Evolutionary conservation across 1,140 invertebrate species (phyloP).

Genomic region (Zaprionus tsacasi): DNA sequence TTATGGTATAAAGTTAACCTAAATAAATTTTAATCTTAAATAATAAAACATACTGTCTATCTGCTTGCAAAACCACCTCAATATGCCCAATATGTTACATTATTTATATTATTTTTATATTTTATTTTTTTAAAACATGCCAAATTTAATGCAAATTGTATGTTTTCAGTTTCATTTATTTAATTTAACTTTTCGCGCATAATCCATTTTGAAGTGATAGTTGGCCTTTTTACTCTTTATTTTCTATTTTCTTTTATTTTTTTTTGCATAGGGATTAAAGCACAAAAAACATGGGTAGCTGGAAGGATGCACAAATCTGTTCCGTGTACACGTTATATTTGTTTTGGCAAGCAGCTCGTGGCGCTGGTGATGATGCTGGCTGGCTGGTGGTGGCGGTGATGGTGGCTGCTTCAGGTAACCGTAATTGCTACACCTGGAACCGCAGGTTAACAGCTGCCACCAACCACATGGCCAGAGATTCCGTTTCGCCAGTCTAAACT

Average conservation of each 20-base stretch:
- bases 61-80: no score
- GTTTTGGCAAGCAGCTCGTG: slow-evolving; percentile 22
- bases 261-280: not conserved
- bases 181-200: not conserved
- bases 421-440: slow-evolving; percentile 41
- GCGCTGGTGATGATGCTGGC: not conserved
- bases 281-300: not conserved
- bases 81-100: no score
- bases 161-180: no score
- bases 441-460: slow-evolving; percentile 41
- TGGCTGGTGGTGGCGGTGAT: not conserved
- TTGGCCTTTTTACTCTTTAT: not conserved
- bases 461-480: slow-evolving; percentile 31
- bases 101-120: no score
- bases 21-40: no score
- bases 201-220: not conserved
- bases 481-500: slow-evolving; percentile 32
- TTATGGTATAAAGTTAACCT: no score
- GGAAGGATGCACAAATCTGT: not conserved
- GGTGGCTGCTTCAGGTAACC: slow-evolving; percentile 7
- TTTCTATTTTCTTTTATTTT: not conserved
- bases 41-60: no score
- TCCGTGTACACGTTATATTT: slow-evolving; percentile 1
- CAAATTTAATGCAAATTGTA: no score
- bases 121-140: no score